Evolutionary conservation across 92 coral and sea anemone genomes (phyloP).

Genomic region (Epizoanthus rinbou): DNA sequence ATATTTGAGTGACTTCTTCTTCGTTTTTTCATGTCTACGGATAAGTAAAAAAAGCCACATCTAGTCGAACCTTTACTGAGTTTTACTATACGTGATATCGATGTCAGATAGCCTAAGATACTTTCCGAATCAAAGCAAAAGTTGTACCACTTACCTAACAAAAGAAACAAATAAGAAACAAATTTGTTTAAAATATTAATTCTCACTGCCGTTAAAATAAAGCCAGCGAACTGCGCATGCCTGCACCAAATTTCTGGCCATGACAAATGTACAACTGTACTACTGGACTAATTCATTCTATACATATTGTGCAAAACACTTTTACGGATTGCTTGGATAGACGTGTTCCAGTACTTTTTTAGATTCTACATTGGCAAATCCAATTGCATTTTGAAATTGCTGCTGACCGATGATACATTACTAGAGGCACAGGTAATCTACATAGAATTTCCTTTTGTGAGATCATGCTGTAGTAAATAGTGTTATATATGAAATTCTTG

Average conservation of each 20-base stretch:
- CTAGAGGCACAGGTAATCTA: too few relatives aligned
- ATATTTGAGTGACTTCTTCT: neutral
- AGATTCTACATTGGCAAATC: too few relatives aligned
- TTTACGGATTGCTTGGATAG: too few relatives aligned
- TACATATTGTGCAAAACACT: too few relatives aligned
- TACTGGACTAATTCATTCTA: too few relatives aligned
- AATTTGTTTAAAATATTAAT: neutral
- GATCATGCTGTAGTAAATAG: too few relatives aligned
- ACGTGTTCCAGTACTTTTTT: too few relatives aligned
- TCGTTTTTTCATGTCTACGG: neutral
- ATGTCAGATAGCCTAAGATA: neutral
- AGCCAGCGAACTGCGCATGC: neutral
- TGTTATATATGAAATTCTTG: too few relatives aligned
- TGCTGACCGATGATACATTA: too few relatives aligned
- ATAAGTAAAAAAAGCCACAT: constrained; percentile 6
- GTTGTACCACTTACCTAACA: neutral
- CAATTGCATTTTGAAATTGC: too few relatives aligned
- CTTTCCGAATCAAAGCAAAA: constrained; percentile 22
- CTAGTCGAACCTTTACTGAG: neutral
- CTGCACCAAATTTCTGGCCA: constrained; percentile 10
- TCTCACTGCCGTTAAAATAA: neutral
- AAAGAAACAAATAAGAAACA: neutral
- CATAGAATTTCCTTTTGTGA: too few relatives aligned
- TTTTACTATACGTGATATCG: neutral
- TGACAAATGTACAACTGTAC: too few relatives aligned